Conservation (phyloP, 2,113 vertebrate genomes). For the Hylia prasina region DNA sequence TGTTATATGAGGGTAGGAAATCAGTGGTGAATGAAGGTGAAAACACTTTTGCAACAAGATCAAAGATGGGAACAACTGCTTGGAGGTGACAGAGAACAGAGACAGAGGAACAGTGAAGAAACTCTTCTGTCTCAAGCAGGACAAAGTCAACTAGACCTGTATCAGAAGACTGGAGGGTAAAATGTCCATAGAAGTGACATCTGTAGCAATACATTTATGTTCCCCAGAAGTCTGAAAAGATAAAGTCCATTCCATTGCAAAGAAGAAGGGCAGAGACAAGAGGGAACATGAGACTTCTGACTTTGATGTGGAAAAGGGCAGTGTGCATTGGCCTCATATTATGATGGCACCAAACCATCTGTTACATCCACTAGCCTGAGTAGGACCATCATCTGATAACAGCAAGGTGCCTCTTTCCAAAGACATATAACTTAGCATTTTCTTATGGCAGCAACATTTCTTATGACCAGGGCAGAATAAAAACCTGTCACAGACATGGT, state of each 20-base stretch:
- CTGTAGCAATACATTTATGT: neutral
- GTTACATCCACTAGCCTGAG: neutral
- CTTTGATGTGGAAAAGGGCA: neutral
- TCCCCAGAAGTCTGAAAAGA: neutral
- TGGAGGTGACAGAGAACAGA: neutral
- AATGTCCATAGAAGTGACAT: neutral
- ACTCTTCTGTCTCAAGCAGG: neutral
- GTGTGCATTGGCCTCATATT: neutral
- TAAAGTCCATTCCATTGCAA: neutral
- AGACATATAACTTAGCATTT: neutral
- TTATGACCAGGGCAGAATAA: neutral
- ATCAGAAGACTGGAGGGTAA: neutral
- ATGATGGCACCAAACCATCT: neutral
- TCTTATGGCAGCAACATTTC: neutral
- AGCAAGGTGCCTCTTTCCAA: neutral
- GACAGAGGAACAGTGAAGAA: neutral
- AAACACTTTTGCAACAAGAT: neutral
- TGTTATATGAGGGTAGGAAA: neutral
- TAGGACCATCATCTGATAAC: neutral
- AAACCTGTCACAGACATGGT: neutral
- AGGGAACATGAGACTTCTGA: neutral
- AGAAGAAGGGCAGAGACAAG: neutral
- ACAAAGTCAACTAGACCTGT: neutral
- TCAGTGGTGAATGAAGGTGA: neutral
- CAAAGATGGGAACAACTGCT: neutral